Percentiles rank a stretch among this genome's conserved stretches.
These are phyloP conservation scores for Myrmophylax atrothorax DNA, from an alignment of 2,113 vertebrate genomes.

Conservation along the genomic window DNA sequence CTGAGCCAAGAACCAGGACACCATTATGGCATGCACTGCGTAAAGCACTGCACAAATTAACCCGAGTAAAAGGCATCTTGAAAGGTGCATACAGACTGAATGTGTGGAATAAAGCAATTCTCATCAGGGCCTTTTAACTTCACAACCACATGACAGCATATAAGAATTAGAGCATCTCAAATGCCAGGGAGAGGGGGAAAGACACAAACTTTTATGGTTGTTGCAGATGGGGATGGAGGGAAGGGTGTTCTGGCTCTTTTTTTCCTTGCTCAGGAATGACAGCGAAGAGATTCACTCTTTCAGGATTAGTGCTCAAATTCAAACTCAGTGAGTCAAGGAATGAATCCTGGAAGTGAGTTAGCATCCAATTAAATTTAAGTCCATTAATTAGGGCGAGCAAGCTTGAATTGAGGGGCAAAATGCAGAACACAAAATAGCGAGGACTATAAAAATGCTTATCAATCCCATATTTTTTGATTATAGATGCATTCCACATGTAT, in stretches of 20 bases:
- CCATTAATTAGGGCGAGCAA: background rate
- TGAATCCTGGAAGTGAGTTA: background rate
- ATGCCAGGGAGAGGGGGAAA: background rate
- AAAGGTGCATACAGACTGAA: background rate
- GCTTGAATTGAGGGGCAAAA: background rate
- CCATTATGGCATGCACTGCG: no score
- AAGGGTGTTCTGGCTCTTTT: background rate
- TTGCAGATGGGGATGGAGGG: background rate
- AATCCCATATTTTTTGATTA: background rate
- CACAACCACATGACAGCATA: background rate
- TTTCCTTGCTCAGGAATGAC: background rate
- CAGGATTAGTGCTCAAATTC: background rate
- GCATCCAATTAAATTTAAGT: background rate
- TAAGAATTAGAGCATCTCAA: background rate
- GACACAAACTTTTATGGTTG: background rate
- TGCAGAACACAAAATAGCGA: accelerated
- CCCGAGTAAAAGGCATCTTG: background rate
- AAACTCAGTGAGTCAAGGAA: background rate
- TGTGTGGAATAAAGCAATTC: background rate
- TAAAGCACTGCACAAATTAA: background rate
- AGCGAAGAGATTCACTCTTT: background rate
- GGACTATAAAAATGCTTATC: background rate
- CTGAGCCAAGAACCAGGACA: background rate
- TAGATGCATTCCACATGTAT: background rate
- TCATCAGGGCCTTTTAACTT: background rate